Evolutionary conservation across 2,888 invertebrate genomes (phyloP).

Genomic region (Pyrrhia umbra): DNA sequence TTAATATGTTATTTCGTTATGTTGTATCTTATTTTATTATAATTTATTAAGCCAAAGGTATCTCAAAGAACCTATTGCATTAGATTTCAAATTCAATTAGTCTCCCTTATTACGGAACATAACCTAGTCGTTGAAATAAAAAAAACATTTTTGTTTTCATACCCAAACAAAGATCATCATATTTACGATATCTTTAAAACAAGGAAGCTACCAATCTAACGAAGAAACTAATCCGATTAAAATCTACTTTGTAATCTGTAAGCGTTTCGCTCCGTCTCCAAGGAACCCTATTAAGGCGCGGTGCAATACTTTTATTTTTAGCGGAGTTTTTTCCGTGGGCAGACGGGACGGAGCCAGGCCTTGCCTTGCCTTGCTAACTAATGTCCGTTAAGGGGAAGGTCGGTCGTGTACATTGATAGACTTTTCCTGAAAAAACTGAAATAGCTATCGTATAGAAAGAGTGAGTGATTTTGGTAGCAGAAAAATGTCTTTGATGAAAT

Average conservation of each 20-base stretch:
- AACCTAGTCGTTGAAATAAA: no score
- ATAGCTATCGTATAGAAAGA: no score
- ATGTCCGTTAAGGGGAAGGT: slow-evolving; percentile 49
- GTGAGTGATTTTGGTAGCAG: background rate
- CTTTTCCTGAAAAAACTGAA: background rate
- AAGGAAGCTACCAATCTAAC: background rate
- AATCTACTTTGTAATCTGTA: slow-evolving; percentile 21
- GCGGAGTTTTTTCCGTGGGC: slow-evolving; percentile 71
- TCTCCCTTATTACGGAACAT: no score
- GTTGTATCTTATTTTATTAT: no score
- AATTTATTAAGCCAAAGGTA: no score
- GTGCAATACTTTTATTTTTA: slow-evolving; percentile 74
- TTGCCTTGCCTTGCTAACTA: slow-evolving; percentile 61
- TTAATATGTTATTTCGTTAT: no score
- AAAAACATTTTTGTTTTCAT: no score
- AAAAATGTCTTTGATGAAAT: no score
- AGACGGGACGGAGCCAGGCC: slow-evolving; percentile 74
- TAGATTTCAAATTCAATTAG: no score
- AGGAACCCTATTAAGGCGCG: slow-evolving; percentile 67
- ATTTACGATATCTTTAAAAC: background rate
- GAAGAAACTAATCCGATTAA: slow-evolving; percentile 3
- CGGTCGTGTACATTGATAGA: background rate
- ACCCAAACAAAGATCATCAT: background rate
- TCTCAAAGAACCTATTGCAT: no score
- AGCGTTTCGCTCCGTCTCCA: slow-evolving; percentile 15